These are phyloP conservation scores for Pachyramphus minor DNA, from an alignment of 2,113 vertebrate species.

Conservation along the genomic window DNA sequence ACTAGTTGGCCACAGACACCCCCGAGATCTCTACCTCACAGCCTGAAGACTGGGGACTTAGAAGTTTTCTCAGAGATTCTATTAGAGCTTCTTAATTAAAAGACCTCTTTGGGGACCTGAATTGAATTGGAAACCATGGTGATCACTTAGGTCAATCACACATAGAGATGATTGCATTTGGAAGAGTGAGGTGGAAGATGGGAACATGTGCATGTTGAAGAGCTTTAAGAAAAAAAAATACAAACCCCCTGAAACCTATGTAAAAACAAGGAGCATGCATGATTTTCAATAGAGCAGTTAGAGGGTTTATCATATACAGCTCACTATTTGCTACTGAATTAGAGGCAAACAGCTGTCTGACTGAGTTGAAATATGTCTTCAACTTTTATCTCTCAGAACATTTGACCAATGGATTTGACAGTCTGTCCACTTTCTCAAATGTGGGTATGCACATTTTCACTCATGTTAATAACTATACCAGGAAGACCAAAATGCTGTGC, in stretches of 20 bases:
- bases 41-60: background rate
- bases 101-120: constrained; percentile 37
- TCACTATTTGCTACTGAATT: background rate
- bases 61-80: constrained; percentile 13
- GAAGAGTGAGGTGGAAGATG: background rate
- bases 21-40: background rate
- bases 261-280: background rate
- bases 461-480: background rate
- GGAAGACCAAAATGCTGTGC: background rate
- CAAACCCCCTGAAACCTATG: background rate
- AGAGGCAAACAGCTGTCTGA: background rate
- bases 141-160: constrained; percentile 25
- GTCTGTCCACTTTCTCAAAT: background rate
- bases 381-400: background rate
- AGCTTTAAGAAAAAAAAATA: background rate
- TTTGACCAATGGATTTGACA: background rate
- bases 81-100: constrained; percentile 58
- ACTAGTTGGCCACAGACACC: background rate
- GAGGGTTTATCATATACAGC: background rate
- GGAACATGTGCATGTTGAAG: background rate
- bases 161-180: constrained; percentile 11
- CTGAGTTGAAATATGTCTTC: background rate
- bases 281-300: background rate
- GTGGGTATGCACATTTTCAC: background rate
- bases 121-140: constrained; percentile 51